phyloP scores from a whole-genome alignment of 2,797 vertebrate genomes.

The Eurystomus glaucurus region DNA sequence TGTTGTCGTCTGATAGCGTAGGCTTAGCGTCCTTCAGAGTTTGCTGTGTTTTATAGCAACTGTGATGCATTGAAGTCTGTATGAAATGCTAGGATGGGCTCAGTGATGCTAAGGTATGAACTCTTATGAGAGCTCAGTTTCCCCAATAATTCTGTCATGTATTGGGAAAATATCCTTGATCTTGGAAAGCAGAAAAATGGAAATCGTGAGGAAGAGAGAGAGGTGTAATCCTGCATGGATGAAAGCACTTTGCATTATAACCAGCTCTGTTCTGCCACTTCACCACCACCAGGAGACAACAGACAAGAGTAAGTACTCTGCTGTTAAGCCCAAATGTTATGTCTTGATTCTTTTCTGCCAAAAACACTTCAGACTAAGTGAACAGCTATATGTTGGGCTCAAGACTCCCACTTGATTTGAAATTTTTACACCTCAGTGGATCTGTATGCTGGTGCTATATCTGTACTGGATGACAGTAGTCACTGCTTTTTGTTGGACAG shows the following conservation, averaged over 20 bases:
- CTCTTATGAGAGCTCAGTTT: background rate
- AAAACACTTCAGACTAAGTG: slow-evolving; percentile 40
- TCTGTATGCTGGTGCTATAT: background rate
- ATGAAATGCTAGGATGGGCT: background rate
- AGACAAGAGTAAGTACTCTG: slow-evolving; percentile 24
- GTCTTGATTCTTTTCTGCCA: slow-evolving; percentile 53
- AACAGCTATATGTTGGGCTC: background rate
- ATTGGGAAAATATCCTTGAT: background rate
- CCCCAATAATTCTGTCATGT: background rate
- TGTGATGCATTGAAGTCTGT: background rate
- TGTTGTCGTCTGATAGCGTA: slow-evolving; percentile 8
- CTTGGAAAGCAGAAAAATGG: background rate
- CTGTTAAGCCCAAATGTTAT: slow-evolving; percentile 48
- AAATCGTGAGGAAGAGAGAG: background rate
- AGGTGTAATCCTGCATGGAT: background rate
- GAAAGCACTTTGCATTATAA: slow-evolving; percentile 58
- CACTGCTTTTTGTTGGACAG: background rate
- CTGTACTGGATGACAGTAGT: background rate
- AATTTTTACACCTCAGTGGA: background rate
- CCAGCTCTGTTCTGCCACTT: slow-evolving; percentile 48
- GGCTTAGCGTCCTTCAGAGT: slow-evolving; percentile 55
- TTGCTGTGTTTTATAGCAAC: slow-evolving; percentile 38
- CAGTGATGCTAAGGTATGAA: background rate
- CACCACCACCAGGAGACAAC: slow-evolving; percentile 19
- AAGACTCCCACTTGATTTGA: background rate